Percentiles rank a stretch among this genome's conserved stretches.
These are phyloP conservation scores for Chlamydotis undulata DNA, from an alignment of 2,113 vertebrate genomes.

Conservation along the genomic window DNA sequence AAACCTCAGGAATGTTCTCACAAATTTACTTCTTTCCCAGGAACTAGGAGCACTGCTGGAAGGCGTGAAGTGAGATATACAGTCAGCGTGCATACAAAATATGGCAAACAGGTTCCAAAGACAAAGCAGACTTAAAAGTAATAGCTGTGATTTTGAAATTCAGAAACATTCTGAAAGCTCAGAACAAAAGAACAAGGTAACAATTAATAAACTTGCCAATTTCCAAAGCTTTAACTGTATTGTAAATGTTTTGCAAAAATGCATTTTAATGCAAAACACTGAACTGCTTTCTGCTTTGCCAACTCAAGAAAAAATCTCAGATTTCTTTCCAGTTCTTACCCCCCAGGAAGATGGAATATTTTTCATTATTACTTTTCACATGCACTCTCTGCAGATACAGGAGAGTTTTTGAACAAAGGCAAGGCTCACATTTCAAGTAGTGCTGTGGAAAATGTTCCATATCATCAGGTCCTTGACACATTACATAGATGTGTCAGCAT, in stretches of 20 bases:
- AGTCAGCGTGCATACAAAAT: background rate
- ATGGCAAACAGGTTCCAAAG: background rate
- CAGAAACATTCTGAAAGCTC: background rate
- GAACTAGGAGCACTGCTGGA: background rate
- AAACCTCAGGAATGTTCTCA: slow-evolving; percentile 41
- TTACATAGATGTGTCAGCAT: slow-evolving; percentile 7
- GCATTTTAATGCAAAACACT: background rate
- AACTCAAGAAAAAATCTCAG: background rate
- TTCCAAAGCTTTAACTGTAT: background rate
- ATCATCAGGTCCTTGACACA: slow-evolving; percentile 23
- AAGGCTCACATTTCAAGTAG: background rate
- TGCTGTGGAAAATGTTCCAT: slow-evolving; percentile 8
- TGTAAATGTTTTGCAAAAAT: background rate
- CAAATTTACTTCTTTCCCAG: slow-evolving; percentile 11
- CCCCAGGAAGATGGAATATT: background rate
- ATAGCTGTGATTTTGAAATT: background rate
- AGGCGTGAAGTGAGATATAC: background rate
- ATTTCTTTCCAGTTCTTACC: background rate
- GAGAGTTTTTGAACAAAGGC: background rate
- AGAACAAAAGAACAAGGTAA: background rate
- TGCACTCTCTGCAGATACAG: background rate
- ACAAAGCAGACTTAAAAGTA: background rate
- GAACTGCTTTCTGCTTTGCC: background rate
- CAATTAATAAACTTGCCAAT: background rate
- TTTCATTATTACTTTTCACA: background rate